Base-by-base conservation (phyloP, 2,113 vertebrate genomes). In the Tupaia tana region DNA sequence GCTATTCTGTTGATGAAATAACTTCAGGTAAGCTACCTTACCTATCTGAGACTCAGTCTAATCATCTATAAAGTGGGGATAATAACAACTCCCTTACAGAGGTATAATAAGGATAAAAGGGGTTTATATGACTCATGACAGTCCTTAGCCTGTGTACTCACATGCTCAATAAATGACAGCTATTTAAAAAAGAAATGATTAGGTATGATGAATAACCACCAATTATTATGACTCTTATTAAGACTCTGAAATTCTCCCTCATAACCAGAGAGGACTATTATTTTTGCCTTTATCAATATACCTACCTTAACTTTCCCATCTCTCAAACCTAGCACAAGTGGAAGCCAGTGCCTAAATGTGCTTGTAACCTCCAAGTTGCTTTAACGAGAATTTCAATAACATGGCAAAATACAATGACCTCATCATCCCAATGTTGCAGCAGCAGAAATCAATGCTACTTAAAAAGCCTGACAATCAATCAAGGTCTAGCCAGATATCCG, bases 381-480 rank as follows among this genome's bases (percentile, higher is more conserved):
- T 97, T 98, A 97, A 97, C 83, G 94, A 97, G 96, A 97, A 93
- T 96, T 98, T 97, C 97, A 98, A 97, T 97, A 98, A 91, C 73
- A 34, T 94, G 78, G 95, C 96, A 98, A 98, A 95, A 98, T 94
- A 94, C 97, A 98, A 97, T 98, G 98, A 98, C 97, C 97, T 98
- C 98, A 99, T 98, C 97, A 95, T 98, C 97, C 97, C 96, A 96
- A 81, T 92, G 96, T 83, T 97, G 94, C 97, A 97, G 96, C 90
- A 78, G 89, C 91, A 96, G 98, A 96, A 98, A 98, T 98, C 98
- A 98, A 98, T 98, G 97, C 94, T 98, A 52, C 96, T 98, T 97
- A 93, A 98, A 97, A 75, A 98, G 96, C 84, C 97, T 97, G 97
- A 97, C 97, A 98, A 98, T 98, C 98, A 98, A 95, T 97, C 97